Base-by-base conservation (phyloP, 2,888 invertebrate species). In the Microchrysa polita region DNA sequence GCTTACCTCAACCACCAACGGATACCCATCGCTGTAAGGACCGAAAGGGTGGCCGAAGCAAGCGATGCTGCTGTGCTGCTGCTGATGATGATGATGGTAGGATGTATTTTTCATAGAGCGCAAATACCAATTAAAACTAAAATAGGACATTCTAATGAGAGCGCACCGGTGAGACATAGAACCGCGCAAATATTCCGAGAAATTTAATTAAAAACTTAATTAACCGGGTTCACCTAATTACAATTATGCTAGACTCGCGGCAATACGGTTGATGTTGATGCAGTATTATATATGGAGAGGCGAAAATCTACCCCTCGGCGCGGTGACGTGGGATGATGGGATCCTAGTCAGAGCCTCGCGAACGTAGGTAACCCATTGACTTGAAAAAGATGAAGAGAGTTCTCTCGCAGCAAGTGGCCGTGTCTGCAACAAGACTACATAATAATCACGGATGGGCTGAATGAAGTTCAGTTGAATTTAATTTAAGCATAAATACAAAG, bases 141-240 rank as follows among this genome's bases (percentile, higher is more conserved):
- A 77, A 76, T 77, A 76, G 77, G 76, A 75, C 76, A 77, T 77
- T 76, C 75, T 76, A 77, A 77, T 77, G 76, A 74, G 27, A 34
- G 76, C 74, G 76, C 73, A 74, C 67, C 73, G 60, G 73, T 71
- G 77, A 76, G 76, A 76, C 75, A 73, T 75, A 73, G 74, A 75
- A 67, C 75, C 74, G 75, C 73, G 74, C 77, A 77, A 77, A 77
- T 77, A 77, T 77, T 76, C 74, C 74, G 61, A 72, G 75, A 71
- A 75, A 77, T 77, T 77, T 75, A 76, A 76, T 77, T 77, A 77
- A 77, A 76, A 77, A 76, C 77, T 76, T 75, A 77, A 77, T 77
- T 77, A 77, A 76, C 76, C 76, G 76, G 77, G 76, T 77, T 77
- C 75, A 76, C 75, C 77, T 77, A 75, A 77, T 77, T 76, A 76